Evolutionary conservation across 2,888 invertebrate species (phyloP), one percentile per base, ranked within the genome.

Genomic region (Caenorhabditis imperialis): DNA sequence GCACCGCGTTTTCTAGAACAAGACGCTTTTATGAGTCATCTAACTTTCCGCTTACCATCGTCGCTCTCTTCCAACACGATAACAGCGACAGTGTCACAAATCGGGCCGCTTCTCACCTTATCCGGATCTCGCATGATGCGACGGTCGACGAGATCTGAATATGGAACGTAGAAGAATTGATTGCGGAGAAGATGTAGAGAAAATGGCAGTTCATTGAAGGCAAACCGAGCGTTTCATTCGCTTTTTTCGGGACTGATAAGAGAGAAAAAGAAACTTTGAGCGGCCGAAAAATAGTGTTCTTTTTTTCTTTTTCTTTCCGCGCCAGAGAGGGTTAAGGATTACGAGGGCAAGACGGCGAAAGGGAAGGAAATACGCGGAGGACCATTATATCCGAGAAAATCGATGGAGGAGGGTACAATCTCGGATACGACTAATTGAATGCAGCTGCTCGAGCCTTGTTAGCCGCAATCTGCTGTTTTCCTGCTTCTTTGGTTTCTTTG

Each of bases 81-180:
- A 40, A 72, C 55, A 25, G 72, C 72, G 14, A 72, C 53, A 1
- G 58, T 58, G 54, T 72, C 72, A 63, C 72, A 72, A 22, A 72
- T 72, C 51, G 72, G 72, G 33, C 72, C 72, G 42, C 53, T 58
- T 63, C 53, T 58, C 42, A 58, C 63, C 72, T 58, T 63, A 60
- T 72, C 72, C 44, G 72, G 72, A 72, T 72, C 72, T 45, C 72
- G 63, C 72, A 72, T 72, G n/a, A n/a, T n/a, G 40, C 37, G 57
- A 37, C 50, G 48, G 25, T 44, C 44, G 53, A 35, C 45, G 57
- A 67, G 67, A 67, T 44, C 67, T 67, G 57, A 57, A 57, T 38
- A 55, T 42, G 38, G 35, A 57, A 35, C 6, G 22, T 37, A 42
- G 37, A 44, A 12, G 2, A 23, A 20, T n/a, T 5, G 12, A 16